phyloP scores from a whole-genome alignment of 1,140 invertebrate species.

The Coelopa frigida region DNA sequence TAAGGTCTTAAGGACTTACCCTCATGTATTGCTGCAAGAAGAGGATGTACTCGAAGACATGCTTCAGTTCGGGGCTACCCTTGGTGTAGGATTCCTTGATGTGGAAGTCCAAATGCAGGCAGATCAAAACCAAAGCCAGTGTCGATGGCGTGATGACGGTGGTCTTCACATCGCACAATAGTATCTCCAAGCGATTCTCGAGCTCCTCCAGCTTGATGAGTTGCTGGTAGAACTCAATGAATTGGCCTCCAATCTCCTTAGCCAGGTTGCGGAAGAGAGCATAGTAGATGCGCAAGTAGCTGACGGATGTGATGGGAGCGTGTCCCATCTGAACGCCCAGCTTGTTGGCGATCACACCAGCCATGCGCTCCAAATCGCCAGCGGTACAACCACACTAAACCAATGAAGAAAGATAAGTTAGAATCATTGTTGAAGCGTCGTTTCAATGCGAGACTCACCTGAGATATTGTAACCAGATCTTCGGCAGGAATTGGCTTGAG shows the following conservation, averaged over 20 bases:
- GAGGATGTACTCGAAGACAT: slow-evolving; percentile 42
- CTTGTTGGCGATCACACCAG: slow-evolving; percentile 61
- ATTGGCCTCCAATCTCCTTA: slow-evolving; percentile 46
- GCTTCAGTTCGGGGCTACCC: slow-evolving; percentile 40
- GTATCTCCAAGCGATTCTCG: slow-evolving; percentile 60
- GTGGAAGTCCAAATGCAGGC: slow-evolving; percentile 54
- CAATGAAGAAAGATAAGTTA: slow-evolving; percentile 27
- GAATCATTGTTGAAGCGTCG: background rate
- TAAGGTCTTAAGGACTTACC: slow-evolving; percentile 22
- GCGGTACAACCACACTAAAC: slow-evolving; percentile 67
- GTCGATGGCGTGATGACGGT: slow-evolving; percentile 59
- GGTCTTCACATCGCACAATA: slow-evolving; percentile 62
- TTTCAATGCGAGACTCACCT: slow-evolving; percentile 21
- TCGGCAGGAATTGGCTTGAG: slow-evolving; percentile 41
- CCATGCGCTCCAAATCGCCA: slow-evolving; percentile 67
- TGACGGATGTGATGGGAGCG: slow-evolving; percentile 55
- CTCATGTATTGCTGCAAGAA: slow-evolving; percentile 42
- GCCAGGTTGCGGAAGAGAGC: slow-evolving; percentile 52
- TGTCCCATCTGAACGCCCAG: slow-evolving; percentile 54
- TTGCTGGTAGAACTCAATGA: slow-evolving; percentile 45
- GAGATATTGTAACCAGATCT: slow-evolving; percentile 44
- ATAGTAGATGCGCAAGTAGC: slow-evolving; percentile 59
- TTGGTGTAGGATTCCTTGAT: slow-evolving; percentile 42
- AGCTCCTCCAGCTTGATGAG: slow-evolving; percentile 48
- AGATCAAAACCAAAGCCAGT: slow-evolving; percentile 63